phyloP scores from a whole-genome alignment of 2,113 vertebrate genomes.

The Panthera leo region DNA sequence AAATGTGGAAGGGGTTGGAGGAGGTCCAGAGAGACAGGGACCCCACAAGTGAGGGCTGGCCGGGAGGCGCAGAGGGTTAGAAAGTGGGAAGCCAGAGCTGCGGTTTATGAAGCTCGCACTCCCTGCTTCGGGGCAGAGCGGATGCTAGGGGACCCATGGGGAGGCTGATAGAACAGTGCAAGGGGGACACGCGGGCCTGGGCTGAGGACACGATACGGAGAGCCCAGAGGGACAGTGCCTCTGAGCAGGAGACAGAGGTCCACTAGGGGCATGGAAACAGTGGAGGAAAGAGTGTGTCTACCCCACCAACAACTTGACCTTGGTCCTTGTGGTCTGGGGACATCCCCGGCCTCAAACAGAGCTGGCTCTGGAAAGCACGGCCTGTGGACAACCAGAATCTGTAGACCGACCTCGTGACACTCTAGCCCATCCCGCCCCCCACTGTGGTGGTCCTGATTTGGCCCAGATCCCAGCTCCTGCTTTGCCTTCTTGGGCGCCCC shows the following conservation, averaged over 20 bases:
- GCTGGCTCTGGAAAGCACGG: neutral
- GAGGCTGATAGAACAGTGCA: neutral
- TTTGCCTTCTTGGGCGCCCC: neutral
- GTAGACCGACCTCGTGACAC: neutral
- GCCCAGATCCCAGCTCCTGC: neutral
- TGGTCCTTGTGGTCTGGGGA: neutral
- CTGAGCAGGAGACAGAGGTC: neutral
- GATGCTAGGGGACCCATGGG: neutral
- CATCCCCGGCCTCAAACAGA: neutral
- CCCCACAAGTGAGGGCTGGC: neutral
- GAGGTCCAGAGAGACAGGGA: neutral
- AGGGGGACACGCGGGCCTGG: neutral
- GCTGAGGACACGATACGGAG: neutral
- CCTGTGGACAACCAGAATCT: neutral
- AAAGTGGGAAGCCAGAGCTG: neutral
- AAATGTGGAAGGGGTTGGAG: neutral
- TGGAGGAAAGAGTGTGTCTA: neutral
- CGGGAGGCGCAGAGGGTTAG: neutral
- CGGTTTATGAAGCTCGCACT: neutral
- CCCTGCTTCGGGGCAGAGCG: neutral
- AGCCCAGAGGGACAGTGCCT: neutral
- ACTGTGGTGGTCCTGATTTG: neutral
- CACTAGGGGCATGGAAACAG: neutral
- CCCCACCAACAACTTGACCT: neutral
- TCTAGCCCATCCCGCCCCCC: neutral